Evolutionary conservation across 2,113 vertebrate genomes (phyloP), one percentile per base, ranked within the genome.

Genomic region (Cephalopterus ornatus): DNA sequence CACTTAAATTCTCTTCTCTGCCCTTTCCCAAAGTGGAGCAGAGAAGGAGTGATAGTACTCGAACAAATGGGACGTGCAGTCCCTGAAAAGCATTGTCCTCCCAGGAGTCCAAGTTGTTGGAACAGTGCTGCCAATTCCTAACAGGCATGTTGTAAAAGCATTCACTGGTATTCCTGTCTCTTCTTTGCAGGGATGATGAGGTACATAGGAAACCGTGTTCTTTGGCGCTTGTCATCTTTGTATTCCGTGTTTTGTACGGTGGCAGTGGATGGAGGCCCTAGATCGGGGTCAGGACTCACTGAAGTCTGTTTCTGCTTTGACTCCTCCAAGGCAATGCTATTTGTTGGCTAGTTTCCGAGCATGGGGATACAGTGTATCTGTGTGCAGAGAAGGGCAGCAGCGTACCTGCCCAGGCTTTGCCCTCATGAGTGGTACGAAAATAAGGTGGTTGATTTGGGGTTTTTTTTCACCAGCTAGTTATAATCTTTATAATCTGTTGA

Each of bases 41-140:
- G 65, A 85, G 65, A 75, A 28, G 67, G 63, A 66, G 72, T 6
- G 24, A 24, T 2, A 8, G 37, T 61, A 27, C 35, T 58, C 1
- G 2, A 65, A 19, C 15, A 61, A 4, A 11, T 49, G 37, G 49
- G 79, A 28, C 0, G 0, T 61, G 8, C 3, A 49, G 12, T 44
- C 49, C 39, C 62, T 56, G 53, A 9, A 37, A 30, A 79, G 14
- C 61, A 11, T 23, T 7, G 0, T 49, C 32, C 18, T 47, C 11
- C 46, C 0, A 0, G 12, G 50, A 33, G 52, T 24, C 55, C 26
- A 0, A 10, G 30, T 21, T 16, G 42, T 1, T 14, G 44, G 63
- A 32, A 28, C 4, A 58, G 41, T 9, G 4, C 35, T 61, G 23
- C 55, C 71, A 79, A 42, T 33, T 66, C 30, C 52, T 19, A 41